Evolutionary conservation across 1,140 invertebrate genomes (phyloP).

Genomic region (Plutomurus gul): DNA sequence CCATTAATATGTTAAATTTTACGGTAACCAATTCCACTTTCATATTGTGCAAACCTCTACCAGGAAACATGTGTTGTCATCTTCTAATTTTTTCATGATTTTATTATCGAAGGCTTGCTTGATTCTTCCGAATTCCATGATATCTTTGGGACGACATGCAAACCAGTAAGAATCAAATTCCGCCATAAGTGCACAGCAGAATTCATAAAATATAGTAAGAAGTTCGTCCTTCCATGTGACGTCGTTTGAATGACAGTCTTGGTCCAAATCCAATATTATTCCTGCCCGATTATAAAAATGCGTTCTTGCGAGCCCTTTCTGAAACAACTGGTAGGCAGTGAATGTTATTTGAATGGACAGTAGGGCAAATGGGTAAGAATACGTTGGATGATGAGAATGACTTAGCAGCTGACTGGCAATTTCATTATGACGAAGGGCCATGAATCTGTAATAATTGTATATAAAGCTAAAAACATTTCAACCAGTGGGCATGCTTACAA

Average conservation of each 20-base stretch:
- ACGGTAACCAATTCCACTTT: not conserved
- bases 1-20: not conserved
- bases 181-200: constrained; percentile 27
- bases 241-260: constrained; percentile 3
- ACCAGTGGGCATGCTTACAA: too few species aligned
- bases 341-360: constrained; percentile 91
- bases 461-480: constrained; percentile 61
- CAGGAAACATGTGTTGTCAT: constrained; percentile 5
- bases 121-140: constrained; percentile 43
- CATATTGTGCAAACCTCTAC: not conserved
- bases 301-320: constrained; percentile 79
- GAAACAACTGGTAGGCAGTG: constrained; percentile 80
- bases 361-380: constrained; percentile 72
- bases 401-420: constrained; percentile 80
- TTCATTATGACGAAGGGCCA: constrained; percentile 74
- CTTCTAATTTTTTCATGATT: not conserved
- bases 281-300: constrained; percentile 81
- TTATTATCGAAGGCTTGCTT: constrained; percentile 24
- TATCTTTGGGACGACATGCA: constrained; percentile 33
- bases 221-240: constrained; percentile 13
- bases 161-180: constrained; percentile 45
- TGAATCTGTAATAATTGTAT: constrained; percentile 43
- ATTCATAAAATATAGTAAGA: too few species aligned
- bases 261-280: constrained; percentile 34
- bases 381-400: constrained; percentile 84